Base-by-base conservation (phyloP, 2,113 vertebrate genomes). In the Aphyosemion australe region DNA sequence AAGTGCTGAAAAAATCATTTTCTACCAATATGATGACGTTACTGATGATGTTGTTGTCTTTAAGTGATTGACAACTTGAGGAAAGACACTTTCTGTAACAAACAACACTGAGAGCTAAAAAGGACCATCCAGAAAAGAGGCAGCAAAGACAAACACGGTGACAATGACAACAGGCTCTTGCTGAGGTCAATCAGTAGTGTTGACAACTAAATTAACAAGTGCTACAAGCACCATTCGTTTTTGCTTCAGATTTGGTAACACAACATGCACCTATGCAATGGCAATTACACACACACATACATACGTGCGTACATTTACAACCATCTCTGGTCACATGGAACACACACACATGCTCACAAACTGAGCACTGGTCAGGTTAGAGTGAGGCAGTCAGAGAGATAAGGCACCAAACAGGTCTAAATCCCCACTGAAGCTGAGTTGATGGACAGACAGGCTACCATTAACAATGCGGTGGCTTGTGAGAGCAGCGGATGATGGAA, bases 391-490 rank as follows among this genome's bases (percentile, higher is more conserved):
- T 76, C 32, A 8, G 55, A 63, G 83, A 95, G 95, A 97, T 96
- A 96, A 97, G 95, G 89, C 89, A 80, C 90, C 89, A 95, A 95
- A 95, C 92, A 94, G 87, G 93, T 92, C 94, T 96, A 96, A 97
- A 96, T 95, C 94, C 87, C 89, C 84, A 90, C 76, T 85, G 93
- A 93, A 95, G 93, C 88, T 84, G 92, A 91, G 90, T 89, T 96
- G 95, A 97, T 94, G 94, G 94, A 96, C 95, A 95, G 95, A 96
- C 94, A 96, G 94, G 93, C 91, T 94, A 91, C 94, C 93, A 94
- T 95, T 96, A 96, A 95, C 95, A 96, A 95, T 95, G 92, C 86
- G 89, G 92, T 91, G 93, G 93, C 93, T 93, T 95, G 96, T 95
- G 93, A 95, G 95, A 94, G 93, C 93, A 93, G 91, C 91, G 89